phyloP scores from a whole-genome alignment of 2,888 invertebrate species.

The Metallyticus violacea region DNA sequence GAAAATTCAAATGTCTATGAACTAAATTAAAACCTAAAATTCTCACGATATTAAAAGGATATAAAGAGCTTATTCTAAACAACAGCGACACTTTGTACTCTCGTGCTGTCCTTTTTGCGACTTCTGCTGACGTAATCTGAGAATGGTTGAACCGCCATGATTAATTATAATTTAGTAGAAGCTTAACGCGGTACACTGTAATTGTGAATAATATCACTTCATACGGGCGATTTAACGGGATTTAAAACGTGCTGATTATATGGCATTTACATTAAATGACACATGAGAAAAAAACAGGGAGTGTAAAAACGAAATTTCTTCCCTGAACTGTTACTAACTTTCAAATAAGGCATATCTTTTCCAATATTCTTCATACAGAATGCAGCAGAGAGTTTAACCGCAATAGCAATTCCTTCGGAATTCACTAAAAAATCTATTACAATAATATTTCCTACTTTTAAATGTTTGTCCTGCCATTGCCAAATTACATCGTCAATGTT shows the following conservation, averaged over 20 bases:
- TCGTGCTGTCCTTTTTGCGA: not conserved
- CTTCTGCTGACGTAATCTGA: not conserved
- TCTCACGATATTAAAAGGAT: no score
- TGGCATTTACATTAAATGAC: not conserved
- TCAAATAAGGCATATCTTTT: no score
- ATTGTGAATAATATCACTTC: not conserved
- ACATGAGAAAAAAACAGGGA: not conserved
- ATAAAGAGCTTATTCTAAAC: no score
- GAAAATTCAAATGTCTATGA: not conserved
- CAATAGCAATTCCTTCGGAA: no score
- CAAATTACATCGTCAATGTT: no score
- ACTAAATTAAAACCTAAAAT: not conserved
- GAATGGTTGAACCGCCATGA: not conserved
- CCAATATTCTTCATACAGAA: no score
- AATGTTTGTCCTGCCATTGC: no score
- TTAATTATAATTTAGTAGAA: not conserved
- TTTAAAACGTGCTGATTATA: not conserved
- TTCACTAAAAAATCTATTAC: no score
- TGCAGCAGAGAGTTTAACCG: no score
- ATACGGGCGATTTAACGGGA: not conserved
- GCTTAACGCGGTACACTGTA: not conserved
- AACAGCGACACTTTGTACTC: not conserved
- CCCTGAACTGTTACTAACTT: no score
- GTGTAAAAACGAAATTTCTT: not conserved
- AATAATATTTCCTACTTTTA: no score